Evolutionary conservation across 2,797 vertebrate species (phyloP), one percentile per base, ranked within the genome.

Genomic region (Sebastiscus tertius): DNA sequence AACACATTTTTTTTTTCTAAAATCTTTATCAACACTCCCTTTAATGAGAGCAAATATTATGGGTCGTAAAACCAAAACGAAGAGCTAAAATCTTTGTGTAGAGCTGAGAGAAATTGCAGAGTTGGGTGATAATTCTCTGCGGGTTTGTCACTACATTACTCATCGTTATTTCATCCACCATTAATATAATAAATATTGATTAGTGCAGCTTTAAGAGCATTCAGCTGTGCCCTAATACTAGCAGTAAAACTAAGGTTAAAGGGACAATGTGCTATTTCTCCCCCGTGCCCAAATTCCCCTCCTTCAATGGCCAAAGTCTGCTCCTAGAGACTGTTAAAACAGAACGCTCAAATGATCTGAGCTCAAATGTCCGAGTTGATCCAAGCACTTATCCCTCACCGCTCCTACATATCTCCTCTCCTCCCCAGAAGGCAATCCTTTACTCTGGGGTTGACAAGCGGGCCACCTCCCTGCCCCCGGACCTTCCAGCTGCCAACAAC

Each of bases 321-420:
- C 60, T 70, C 63, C 27, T 27, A 34, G 59, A 75, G 20, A 58
- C 46, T 20, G 59, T 76, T 83, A 59, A 82, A 88, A 61, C 68
- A 72, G 59, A 63, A 54, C 27, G 4, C 54, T 11, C 63, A 46
- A 18, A 64, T 77, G 72, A 80, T 54, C 52, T 29, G 55, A 77
- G n/a, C 68, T 83, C 78, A 78, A 56, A 84, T 79, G 24, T 72
- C 65, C 9, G 11, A 71, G 72, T 59, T 84, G 58, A 92, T 85
- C 85, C 71, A 14, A 56, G 71, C 80, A 75, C 39, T 75, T 79
- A 81, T 80, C 59, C 62, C 33, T 66, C 68, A 20, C 33, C 75
- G n/a, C 73, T 75, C 72, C 61, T 52, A 2, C 18, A n/a, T 77
- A 52, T 20, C 46, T 27, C 49, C 10, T 39, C 46, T 13, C 31